Evolutionary conservation across 2,797 vertebrate genomes (phyloP).

Genomic region (Rhabdophis nuchalis): DNA sequence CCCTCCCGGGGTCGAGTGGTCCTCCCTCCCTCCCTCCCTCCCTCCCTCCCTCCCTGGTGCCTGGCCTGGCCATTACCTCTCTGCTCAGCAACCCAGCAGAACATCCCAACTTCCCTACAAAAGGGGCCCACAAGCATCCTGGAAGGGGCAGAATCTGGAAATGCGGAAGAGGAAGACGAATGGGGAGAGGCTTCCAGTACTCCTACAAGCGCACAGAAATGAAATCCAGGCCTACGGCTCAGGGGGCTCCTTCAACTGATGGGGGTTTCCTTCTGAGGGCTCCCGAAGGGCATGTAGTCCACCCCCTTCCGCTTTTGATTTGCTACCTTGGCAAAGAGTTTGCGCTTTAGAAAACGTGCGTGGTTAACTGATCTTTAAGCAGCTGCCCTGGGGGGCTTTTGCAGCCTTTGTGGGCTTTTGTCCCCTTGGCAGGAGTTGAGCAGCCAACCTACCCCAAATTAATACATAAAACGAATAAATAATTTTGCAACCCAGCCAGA

Average conservation of each 20-base stretch:
- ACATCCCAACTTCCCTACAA: no score
- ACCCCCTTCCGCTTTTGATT: not conserved
- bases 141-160: no score
- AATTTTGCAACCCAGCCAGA: not conserved
- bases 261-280: not conserved
- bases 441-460: not conserved
- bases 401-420: not conserved
- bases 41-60: not conserved
- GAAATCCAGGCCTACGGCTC: conserved; percentile 38
- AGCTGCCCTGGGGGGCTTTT: not conserved
- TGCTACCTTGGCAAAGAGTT: not conserved
- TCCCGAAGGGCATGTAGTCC: not conserved
- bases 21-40: no score
- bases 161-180: no score
- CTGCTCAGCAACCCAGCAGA: no score
- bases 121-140: no score
- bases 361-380: not conserved
- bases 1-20: not conserved
- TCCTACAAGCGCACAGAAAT: conserved; percentile 45
- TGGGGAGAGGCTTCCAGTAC: conserved; percentile 31
- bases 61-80: no score
- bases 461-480: not conserved
- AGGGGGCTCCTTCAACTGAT: not conserved
- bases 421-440: not conserved
- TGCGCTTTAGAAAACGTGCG: not conserved